Evolutionary conservation across 1,140 invertebrate genomes (phyloP).

Genomic region (Cheumatopsyche charites): DNA sequence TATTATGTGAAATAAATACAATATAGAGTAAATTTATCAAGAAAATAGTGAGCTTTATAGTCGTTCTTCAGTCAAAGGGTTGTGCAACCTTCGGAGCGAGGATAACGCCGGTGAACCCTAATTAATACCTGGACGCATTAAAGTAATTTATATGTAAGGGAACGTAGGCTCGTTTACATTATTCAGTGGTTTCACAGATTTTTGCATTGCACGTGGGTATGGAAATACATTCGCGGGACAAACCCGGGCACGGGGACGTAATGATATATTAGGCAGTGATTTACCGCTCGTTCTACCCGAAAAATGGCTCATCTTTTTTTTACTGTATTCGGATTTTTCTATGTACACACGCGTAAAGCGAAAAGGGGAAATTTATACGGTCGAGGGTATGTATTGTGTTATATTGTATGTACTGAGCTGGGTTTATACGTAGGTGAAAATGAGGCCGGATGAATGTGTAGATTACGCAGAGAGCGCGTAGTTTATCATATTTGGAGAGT

Average conservation of each 20-base stretch:
- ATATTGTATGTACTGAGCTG: too few species aligned
- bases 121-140: constrained; percentile 47
- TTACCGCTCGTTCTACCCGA: constrained; percentile 2
- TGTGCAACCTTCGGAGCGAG: constrained; percentile 5
- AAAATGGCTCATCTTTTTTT: background rate
- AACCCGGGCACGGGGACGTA: background rate
- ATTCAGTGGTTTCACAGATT: constrained; percentile 31
- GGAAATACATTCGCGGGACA: constrained; percentile 17
- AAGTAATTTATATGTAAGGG: constrained; percentile 43
- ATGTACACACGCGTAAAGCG: too few species aligned
- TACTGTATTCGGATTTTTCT: too few species aligned
- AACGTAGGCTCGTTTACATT: constrained; percentile 30
- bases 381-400: too few species aligned
- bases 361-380: too few species aligned
- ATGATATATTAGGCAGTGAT: constrained; percentile 19
- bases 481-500: background rate
- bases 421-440: too few species aligned
- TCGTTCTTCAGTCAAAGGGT: background rate
- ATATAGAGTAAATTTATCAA: too few species aligned
- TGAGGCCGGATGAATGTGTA: too few species aligned
- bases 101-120: constrained; percentile 38
- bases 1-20: too few species aligned
- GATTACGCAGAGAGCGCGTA: too few species aligned
- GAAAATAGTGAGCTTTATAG: too few species aligned
- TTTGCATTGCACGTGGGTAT: constrained; percentile 12